Evolutionary conservation across 2,113 vertebrate genomes (phyloP).

Genomic region (Hypomesus transpacificus): DNA sequence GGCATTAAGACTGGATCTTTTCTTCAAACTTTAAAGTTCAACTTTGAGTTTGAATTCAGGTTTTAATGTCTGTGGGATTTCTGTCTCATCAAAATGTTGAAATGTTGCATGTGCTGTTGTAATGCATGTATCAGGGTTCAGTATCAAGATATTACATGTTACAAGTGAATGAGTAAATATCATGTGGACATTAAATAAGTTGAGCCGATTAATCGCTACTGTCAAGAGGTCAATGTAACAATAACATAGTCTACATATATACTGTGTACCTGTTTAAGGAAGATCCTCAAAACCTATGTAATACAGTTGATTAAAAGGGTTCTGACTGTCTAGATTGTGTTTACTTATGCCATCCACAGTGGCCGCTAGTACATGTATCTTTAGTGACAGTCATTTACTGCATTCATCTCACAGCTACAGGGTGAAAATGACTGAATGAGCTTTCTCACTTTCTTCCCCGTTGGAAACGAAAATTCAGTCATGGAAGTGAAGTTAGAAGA

Average conservation of each 20-base stretch:
- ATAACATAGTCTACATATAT: neutral
- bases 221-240: slow-evolving; percentile 24
- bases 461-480: neutral
- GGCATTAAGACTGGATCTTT: neutral
- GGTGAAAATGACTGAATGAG: slow-evolving; percentile 1
- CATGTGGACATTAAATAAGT: no score
- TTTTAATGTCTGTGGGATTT: slow-evolving; percentile 12
- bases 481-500: slow-evolving; percentile 24
- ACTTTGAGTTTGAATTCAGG: neutral
- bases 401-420: slow-evolving; percentile 24
- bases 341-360: slow-evolving; percentile 11
- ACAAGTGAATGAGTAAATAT: no score
- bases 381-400: slow-evolving; percentile 15
- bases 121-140: slow-evolving; percentile 29
- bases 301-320: slow-evolving; percentile 30
- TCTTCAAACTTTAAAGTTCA: neutral
- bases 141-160: neutral
- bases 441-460: slow-evolving; percentile 6
- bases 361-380: slow-evolving; percentile 7
- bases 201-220: neutral
- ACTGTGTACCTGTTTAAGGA: slow-evolving; percentile 29
- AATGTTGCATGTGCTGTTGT: slow-evolving; percentile 11
- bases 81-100: slow-evolving; percentile 1
- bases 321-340: slow-evolving; percentile 24
- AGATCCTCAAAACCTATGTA: slow-evolving; percentile 18